Conservation (phyloP, 2,888 invertebrate species). For the Cheilosia impressa region DNA sequence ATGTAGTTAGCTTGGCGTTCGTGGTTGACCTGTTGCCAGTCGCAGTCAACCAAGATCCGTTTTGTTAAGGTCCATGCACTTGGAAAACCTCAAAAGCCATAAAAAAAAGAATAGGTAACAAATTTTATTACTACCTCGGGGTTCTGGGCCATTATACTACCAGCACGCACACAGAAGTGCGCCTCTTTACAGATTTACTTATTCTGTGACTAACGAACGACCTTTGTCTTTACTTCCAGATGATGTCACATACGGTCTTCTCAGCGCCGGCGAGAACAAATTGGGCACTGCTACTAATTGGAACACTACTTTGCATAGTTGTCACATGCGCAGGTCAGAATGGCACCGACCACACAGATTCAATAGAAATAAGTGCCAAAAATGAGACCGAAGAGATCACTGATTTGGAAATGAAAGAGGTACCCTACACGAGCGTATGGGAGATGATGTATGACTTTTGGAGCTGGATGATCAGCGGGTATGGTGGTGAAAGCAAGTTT, state of each 20-base stretch:
- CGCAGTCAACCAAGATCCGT: no score
- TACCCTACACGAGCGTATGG: constrained; percentile 80
- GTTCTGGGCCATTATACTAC: constrained; percentile 20
- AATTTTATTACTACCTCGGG: constrained; percentile 15
- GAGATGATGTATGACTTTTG: constrained; percentile 79
- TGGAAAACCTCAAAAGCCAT: constrained; percentile 27
- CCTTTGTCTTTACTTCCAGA: constrained; percentile 77
- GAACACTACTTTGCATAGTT: constrained; percentile 76
- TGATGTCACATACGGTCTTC: constrained; percentile 77
- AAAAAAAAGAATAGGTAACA: constrained; percentile 15
- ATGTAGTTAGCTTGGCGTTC: constrained; percentile 19
- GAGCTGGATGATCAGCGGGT: constrained; percentile 81
- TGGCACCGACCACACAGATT: constrained; percentile 55
- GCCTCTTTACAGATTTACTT: background rate
- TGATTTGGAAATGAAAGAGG: constrained; percentile 77
- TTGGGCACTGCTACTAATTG: constrained; percentile 76
- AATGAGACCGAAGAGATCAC: constrained; percentile 76
- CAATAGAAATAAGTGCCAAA: constrained; percentile 42
- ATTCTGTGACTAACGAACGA: background rate
- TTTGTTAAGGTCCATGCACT: background rate
- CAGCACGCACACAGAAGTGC: constrained; percentile 6
- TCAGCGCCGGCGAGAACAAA: constrained; percentile 56
- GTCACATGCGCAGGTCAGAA: constrained; percentile 46
- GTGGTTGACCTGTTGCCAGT: constrained; percentile 35
- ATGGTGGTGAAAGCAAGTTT: constrained; percentile 80